Evolutionary conservation across 2,888 invertebrate species (phyloP), one percentile per base, ranked within the genome.

Genomic region (Latrodectus elegans): DNA sequence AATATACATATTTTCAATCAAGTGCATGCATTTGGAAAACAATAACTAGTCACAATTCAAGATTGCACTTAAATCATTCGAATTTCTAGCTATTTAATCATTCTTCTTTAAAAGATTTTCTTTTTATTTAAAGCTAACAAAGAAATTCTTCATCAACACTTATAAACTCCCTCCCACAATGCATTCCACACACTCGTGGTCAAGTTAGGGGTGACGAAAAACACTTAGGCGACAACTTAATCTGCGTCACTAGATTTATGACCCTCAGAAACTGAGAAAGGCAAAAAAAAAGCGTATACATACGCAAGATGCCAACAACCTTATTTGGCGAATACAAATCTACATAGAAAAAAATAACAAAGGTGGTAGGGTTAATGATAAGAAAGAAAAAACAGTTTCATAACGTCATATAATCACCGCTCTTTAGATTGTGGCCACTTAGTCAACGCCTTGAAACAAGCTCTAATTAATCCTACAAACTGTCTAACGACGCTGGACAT

Each of bases 381-480:
- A 72, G n/a, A 26, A 52, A 11, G 14, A 51, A 9, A n/a, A n/a
- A 52, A 72, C 6, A 81, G 38, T 15, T 22, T 60, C 65, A 51
- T n/a, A 67, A 65, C 83, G n/a, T 65, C 77, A 60, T n/a, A 84
- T 84, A 84, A 84, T 77, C 84, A 60, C 72, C 49, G 53, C 68
- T 80, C 77, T 81, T 87, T 76, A 77, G 72, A 87, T 70, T 17
- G 55, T 12, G 55, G 12, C 72, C 81, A 77, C 86, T 87, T 87
- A 87, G 81, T 87, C 86, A 87, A 87, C 86, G 86, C 81, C 86
- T 87, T 76, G 76, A 71, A 86, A 74, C 67, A 15, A 84, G 73
- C 64, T 67, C 78, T 85, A 85, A 85, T 85, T 85, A 85, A 79
- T 85, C 70, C 79, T 17, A 11, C 51, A 15, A 67, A 75, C 67